Percentiles rank a stretch among this genome's conserved stretches.
Conservation (phyloP, 2,888 invertebrate species). For the Drosophila meridiana region DNA sequence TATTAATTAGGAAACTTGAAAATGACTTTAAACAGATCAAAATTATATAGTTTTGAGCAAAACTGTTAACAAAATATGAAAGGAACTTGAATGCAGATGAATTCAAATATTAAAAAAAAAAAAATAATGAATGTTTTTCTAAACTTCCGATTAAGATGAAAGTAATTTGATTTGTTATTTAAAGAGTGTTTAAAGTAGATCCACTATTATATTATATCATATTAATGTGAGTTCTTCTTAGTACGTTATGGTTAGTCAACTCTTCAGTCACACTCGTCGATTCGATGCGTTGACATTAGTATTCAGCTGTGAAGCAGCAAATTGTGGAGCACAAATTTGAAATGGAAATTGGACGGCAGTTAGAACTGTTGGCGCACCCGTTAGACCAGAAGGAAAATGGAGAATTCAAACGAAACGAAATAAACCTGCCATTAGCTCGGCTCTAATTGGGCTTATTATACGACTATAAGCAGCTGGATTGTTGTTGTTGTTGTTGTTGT, state of each 20-base stretch:
- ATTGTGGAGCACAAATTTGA: constrained; percentile 1
- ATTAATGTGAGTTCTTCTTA: not conserved
- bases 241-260: not conserved
- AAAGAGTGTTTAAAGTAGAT: too few relatives aligned
- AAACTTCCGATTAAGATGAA: too few relatives aligned
- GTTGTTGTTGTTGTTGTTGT: not conserved
- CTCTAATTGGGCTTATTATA: constrained; percentile 64
- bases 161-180: too few relatives aligned
- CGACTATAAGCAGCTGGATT: constrained; percentile 23
- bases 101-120: too few relatives aligned
- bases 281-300: constrained; percentile 3
- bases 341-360: constrained; percentile 21
- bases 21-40: too few relatives aligned
- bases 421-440: constrained; percentile 14
- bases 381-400: constrained; percentile 11
- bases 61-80: too few relatives aligned
- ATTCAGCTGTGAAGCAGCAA: constrained; percentile 1
- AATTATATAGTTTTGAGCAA: too few relatives aligned
- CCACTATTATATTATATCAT: too few relatives aligned
- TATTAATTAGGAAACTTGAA: too few relatives aligned
- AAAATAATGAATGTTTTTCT: too few relatives aligned
- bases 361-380: constrained; percentile 39
- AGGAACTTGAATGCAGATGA: too few relatives aligned
- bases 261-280: not conserved
- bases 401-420: constrained; percentile 49